Conservation (phyloP, 2,888 invertebrate species). For the Spodoptera exigua region DNA sequence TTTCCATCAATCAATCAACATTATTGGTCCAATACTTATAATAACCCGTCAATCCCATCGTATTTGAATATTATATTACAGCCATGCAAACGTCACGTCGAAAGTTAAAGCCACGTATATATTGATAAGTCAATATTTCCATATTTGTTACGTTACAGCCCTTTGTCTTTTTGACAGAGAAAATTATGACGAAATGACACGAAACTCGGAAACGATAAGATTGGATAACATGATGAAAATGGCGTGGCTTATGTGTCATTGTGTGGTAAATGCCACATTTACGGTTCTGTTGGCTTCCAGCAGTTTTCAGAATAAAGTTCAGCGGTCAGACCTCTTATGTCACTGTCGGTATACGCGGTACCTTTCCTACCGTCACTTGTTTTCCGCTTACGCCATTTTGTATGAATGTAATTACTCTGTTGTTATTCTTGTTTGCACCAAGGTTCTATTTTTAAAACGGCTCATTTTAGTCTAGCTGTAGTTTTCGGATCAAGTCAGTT, state of each 20-base stretch:
- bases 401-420: too few species aligned
- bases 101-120: slow-evolving; percentile 46
- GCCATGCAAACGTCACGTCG: slow-evolving; percentile 15
- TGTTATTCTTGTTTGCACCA: too few species aligned
- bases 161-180: slow-evolving; percentile 42
- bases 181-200: slow-evolving; percentile 29
- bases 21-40: too few species aligned
- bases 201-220: slow-evolving; percentile 19
- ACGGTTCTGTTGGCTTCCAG: slow-evolving; percentile 28
- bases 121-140: slow-evolving; percentile 37
- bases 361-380: slow-evolving; percentile 14
- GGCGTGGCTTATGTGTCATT: slow-evolving; percentile 38
- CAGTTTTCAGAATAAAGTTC: slow-evolving; percentile 39
- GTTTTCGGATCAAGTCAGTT: too few species aligned
- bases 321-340: slow-evolving; percentile 27
- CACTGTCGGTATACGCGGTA: slow-evolving; percentile 11
- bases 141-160: slow-evolving; percentile 38
- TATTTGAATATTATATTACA: slow-evolving; percentile 33
- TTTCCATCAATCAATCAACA: neutral
- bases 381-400: slow-evolving; percentile 14
- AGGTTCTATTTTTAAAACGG: too few species aligned
- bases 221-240: slow-evolving; percentile 42
- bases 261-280: slow-evolving; percentile 25
- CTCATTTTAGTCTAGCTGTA: too few species aligned
- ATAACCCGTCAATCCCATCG: neutral